These are phyloP conservation scores for Alcis repandata DNA, from an alignment of 2,888 invertebrate species.

Conservation along the genomic window DNA sequence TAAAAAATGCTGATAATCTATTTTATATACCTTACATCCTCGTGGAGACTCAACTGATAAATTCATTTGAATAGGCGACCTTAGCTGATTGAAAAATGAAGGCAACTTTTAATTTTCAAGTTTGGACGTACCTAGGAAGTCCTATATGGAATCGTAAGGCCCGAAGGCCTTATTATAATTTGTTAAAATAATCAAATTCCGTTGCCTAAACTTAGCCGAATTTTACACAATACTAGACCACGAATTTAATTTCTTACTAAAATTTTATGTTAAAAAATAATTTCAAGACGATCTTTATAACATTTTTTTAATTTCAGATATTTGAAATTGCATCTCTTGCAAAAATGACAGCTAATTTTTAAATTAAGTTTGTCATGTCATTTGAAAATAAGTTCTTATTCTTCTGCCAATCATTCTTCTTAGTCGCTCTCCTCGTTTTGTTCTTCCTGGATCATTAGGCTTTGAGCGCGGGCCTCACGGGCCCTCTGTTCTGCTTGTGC, in stretches of 20 bases:
- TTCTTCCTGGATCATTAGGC: slow-evolving; percentile 25
- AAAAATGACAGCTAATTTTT: slow-evolving; percentile 28
- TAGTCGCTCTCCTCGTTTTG: slow-evolving; percentile 13
- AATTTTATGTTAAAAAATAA: slow-evolving; percentile 14
- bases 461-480: slow-evolving; percentile 34
- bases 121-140: too few relatives aligned
- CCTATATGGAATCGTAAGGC: not conserved
- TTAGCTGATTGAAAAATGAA: too few relatives aligned
- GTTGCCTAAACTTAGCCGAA: not conserved
- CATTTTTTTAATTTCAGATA: slow-evolving; percentile 29
- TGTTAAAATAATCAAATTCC: not conserved
- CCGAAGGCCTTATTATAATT: not conserved
- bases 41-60: not conserved
- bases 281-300: slow-evolving; percentile 2
- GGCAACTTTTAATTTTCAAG: not conserved
- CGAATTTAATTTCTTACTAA: slow-evolving; percentile 4
- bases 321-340: slow-evolving; percentile 30
- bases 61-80: too few relatives aligned
- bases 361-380: slow-evolving; percentile 3
- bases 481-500: slow-evolving; percentile 66
- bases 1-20: too few relatives aligned
- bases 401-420: slow-evolving; percentile 32
- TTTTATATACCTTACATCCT: slow-evolving; percentile 10
- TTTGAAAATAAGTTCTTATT: slow-evolving; percentile 29
- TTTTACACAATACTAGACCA: not conserved